Base-by-base conservation (phyloP, 2,113 vertebrate genomes). In the Lipotes vexillifer region DNA sequence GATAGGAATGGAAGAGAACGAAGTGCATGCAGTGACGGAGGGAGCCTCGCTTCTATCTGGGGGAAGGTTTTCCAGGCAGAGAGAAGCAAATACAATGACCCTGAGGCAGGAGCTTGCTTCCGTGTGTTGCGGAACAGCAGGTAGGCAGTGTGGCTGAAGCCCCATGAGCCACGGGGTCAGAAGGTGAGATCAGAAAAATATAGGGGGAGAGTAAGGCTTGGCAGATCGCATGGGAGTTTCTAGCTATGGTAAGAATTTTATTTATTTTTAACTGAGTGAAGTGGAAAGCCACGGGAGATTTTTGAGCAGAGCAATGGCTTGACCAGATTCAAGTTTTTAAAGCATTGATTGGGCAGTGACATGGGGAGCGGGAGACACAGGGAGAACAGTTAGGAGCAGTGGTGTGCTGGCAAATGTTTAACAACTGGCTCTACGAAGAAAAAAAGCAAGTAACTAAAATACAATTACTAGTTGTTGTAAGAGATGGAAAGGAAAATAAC, bases 401-500 rank as follows among this genome's bases (percentile, higher is more conserved):
- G n/a, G 57, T 65, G 11, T 74, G 83, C 69, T 93, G 72, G 78
- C 49, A 36, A 74, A 57, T 77, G 69, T 44, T 69, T 93, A 86
- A 68, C 59, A 59, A 69, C 36, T 0, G 17, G 25, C 82, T 87
- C 57, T 72, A 41, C 36, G 36, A 89, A 66, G 36, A 78, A 33
- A 46, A 82, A 87, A 46, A 29, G n/a, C 41, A 36, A 89, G 29
- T 15, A 84, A 55, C 66, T 63, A 68, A 57, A 89, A 49, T 52
- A 23, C 74, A 82, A 46, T 59, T 55, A 63, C 15, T 83, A 75
- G 36, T 74, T 78, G 11, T 92, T 63, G 5, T 61, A 89, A 86
- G 72, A 95, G 55, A 52, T n/a, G 33, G 71, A 77, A 87, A 93
- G 80, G 65, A 94, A 96, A 91, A 63, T 46, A 52, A 55, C 52